Conservation (phyloP, 2,797 vertebrate genomes). For the Poliocrania exsul region DNA sequence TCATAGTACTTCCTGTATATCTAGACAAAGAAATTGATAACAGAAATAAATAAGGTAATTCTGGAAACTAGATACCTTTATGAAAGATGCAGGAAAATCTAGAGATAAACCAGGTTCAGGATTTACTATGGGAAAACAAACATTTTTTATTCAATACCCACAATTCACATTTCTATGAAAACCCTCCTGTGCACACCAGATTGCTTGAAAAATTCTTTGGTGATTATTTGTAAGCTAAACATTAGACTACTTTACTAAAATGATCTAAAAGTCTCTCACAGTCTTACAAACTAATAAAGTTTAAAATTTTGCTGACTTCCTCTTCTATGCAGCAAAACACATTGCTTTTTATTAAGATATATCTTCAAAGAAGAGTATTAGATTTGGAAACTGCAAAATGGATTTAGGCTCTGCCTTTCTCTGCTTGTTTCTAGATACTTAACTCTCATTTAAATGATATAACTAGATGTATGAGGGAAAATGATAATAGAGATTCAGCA, state of each 20-base stretch:
- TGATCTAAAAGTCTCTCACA: not conserved
- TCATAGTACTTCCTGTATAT: not conserved
- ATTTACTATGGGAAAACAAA: not conserved
- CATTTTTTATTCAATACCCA: not conserved
- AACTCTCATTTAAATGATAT: not conserved
- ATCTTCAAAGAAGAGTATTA: not conserved
- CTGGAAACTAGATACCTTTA: not conserved
- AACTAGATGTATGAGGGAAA: not conserved
- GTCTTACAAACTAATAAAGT: not conserved
- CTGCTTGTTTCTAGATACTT: not conserved
- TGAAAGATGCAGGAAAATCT: not conserved
- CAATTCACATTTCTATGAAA: not conserved
- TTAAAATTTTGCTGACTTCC: not conserved
- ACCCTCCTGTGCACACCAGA: not conserved
- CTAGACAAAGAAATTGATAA: not conserved
- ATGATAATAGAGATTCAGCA: not conserved
- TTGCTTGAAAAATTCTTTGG: not conserved
- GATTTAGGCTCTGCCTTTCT: not conserved
- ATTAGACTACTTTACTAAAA: not conserved
- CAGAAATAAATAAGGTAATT: not conserved
- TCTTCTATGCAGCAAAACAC: not conserved
- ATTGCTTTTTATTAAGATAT: not conserved
- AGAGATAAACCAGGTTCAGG: not conserved
- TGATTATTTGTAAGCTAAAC: not conserved
- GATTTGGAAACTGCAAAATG: not conserved